Evolutionary conservation across 2,113 vertebrate species (phyloP).

Genomic region (Rhodinocichla rosea): DNA sequence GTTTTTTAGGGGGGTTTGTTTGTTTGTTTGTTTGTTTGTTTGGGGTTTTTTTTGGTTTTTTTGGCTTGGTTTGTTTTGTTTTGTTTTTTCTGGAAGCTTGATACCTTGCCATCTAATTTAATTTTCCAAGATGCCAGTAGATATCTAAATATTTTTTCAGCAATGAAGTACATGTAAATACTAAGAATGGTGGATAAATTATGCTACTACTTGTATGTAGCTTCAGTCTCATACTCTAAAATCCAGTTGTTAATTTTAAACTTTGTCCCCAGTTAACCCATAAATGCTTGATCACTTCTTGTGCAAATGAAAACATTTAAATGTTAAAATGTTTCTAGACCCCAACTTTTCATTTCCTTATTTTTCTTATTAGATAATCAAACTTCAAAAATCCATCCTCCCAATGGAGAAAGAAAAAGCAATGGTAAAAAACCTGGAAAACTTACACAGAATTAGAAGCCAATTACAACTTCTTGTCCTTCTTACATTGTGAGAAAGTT

Average conservation of each 20-base stretch:
- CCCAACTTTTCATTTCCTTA: not conserved
- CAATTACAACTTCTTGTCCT: not conserved
- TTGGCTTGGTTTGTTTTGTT: not conserved
- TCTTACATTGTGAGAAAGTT: not conserved
- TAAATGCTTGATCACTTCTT: not conserved
- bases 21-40: not conserved
- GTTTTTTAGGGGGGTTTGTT: not conserved
- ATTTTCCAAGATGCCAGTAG: not conserved
- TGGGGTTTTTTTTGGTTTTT: no score
- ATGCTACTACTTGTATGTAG: rapidly evolving
- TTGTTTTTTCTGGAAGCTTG: not conserved
- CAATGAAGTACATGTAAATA: not conserved
- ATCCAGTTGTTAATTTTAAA: not conserved
- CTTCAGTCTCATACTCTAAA: not conserved
- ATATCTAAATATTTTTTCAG: not conserved
- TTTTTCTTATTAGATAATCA: not conserved
- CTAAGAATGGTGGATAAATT: not conserved
- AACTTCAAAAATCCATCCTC: not conserved
- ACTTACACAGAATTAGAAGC: not conserved
- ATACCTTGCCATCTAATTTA: not conserved
- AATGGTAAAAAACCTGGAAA: not conserved
- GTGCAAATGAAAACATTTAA: not conserved
- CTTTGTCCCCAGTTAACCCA: not conserved
- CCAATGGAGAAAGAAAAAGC: not conserved
- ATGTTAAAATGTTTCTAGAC: not conserved